Evolutionary conservation across 1,140 invertebrate genomes (phyloP), one percentile per base, ranked within the genome.

Genomic region (Drosophila pachea): DNA sequence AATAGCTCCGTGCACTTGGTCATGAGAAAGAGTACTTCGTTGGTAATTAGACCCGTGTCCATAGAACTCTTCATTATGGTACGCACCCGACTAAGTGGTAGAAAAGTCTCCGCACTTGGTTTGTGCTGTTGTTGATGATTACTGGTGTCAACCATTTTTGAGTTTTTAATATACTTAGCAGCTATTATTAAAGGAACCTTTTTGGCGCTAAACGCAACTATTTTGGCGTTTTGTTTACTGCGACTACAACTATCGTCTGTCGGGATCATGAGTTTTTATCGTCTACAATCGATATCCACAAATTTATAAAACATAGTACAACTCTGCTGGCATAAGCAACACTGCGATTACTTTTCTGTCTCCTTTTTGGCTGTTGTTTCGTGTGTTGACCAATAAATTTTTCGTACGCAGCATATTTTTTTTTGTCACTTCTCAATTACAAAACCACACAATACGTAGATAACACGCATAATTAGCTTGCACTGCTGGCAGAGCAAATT

Each of bases 11-110:
- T 81, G 38, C 81, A 79, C 36, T 84, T 88, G 47, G 87, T 86
- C 65, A 89, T 83, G 5, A 89, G 62, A 16, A 86, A 84, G 7
- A 89, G 74, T 5, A 88, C 87, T 49, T 89, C 87, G 55, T 86
- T 88, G 9, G 74, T 76, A 12, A 89, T 87, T 35, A 83, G 61
- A 0, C 87, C 87, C 0, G 87, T 89, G 62, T 89, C 87, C 78
- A 86, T 56, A 0, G 87, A 88, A 58, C 87, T 88, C 54, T 89
- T 89, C 81, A 89, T 89, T 29, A 89, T 89, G 7, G 87, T 86
- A 4, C 87, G 78, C 11, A 88, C 86, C 3, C 87, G 73, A 59
- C 81, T 87, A n/a, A 83, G 64, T 14, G 87, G 87, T 42, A 86
- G 64, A 5, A 74, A 48, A 12, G 83, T 87, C 7, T 78, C 84